Base-by-base conservation (phyloP, 2,113 vertebrate genomes). In the Chionis minor region DNA sequence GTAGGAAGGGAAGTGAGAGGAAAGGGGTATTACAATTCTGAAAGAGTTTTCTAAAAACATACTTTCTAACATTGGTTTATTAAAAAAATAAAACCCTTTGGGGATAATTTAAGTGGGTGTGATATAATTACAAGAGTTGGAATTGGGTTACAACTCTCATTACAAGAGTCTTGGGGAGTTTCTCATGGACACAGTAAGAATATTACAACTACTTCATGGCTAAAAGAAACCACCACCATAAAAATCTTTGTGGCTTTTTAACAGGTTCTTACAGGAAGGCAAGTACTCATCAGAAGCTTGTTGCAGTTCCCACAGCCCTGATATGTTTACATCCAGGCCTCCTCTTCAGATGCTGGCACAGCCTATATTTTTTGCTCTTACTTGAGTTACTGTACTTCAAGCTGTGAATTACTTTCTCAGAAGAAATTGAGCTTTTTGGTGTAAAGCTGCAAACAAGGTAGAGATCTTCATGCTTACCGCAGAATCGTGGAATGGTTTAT, bases 221-320 rank as follows among this genome's bases (percentile, higher is more conserved):
- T 92, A 42, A 85, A 63, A 93, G 81, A 94, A 97, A 94, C 70
- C 62, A 91, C 44, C 73, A 65, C 52, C 78, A 40, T 94, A 85
- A 91, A 95, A 87, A 65, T 77, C 54, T 56, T 75, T 90, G 88
- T 94, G 95, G 94, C 66, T 87, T 93, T 87, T 88, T 24, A 83
- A 72, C 92, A 97, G 88, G 96, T 95, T 75, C 92, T 69, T 92
- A 93, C 95, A 97, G 87, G 94, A 91, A 87, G 81, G 62, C 33
- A 27, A 90, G 70, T 82, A 47, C 45, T 93, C 90, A 81, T 91
- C 73, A 94, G 89, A 74, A 89, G 70, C 56, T 54, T 47, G 45
- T 40, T 82, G 78, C 66, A 52, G 81, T 95, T 96, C 94, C 78
- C 84, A 92, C 92, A 96, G 78, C 70, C 27, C 24, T 14, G 26